Conservation (phyloP, 2,888 invertebrate species). For the Plagodis pulveraria region DNA sequence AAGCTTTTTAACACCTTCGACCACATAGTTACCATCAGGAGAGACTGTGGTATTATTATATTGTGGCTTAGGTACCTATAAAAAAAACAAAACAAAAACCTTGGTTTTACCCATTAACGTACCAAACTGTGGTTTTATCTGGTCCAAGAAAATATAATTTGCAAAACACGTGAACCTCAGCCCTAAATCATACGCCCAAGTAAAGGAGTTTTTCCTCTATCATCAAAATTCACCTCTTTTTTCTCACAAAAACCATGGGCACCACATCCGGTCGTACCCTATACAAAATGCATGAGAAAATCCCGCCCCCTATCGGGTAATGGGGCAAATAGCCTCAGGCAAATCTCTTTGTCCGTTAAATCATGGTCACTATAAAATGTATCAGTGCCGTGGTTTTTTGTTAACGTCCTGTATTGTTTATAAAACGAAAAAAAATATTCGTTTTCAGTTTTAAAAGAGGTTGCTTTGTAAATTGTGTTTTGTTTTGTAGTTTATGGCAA, state of each 20-base stretch:
- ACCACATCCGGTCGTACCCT: constrained; percentile 10
- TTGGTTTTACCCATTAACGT: no score
- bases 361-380: constrained; percentile 53
- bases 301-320: constrained; percentile 60
- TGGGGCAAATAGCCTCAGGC: constrained; percentile 68
- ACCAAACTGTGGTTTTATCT: no score
- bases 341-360: constrained; percentile 58
- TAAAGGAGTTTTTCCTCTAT: not conserved
- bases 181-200: not conserved
- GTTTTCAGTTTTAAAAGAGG: no score
- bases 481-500: no score
- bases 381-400: constrained; percentile 26
- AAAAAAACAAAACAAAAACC: no score
- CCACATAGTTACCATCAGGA: no score
- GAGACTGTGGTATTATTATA: no score
- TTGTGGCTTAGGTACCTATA: no score
- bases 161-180: no score
- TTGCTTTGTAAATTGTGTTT: no score
- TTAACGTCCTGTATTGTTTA: constrained; percentile 14
- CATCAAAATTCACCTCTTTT: not conserved
- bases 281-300: constrained; percentile 54
- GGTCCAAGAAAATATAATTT: no score
- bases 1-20: no score
- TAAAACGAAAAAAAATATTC: not conserved
- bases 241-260: constrained; percentile 8